Evolutionary conservation across 92 coral and sea anemone species (phyloP).

Genomic region (Palythoa heliodiscus): DNA sequence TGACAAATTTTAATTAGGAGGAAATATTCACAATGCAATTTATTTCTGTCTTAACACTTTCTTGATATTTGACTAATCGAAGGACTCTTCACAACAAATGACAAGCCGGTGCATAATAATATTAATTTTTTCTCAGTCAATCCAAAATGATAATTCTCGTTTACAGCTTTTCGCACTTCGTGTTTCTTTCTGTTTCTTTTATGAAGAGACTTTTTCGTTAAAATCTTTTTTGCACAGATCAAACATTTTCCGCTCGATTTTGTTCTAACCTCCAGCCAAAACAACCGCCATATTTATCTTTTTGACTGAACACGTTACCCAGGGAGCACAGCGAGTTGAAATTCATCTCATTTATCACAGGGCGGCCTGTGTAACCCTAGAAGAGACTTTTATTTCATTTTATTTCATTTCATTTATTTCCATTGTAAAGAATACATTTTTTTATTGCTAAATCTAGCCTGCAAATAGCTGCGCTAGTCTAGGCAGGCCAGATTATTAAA

Average conservation of each 20-base stretch:
- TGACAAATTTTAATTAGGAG: not conserved
- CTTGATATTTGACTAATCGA: constrained; percentile 27
- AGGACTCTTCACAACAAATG: not conserved
- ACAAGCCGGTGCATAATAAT: not conserved
- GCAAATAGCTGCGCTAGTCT: too few species aligned
- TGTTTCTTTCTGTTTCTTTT: constrained; percentile 14
- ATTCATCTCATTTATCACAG: not conserved
- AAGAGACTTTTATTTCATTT: too few species aligned
- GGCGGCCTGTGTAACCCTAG: not conserved
- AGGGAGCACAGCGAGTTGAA: constrained; percentile 28
- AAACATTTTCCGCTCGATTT: constrained; percentile 17
- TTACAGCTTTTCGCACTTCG: not conserved
- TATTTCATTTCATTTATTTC: too few species aligned
- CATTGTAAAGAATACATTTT: too few species aligned
- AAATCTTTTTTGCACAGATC: not conserved
- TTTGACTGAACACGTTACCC: not conserved
- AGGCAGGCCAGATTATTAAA: too few species aligned
- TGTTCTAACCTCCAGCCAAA: constrained; percentile 40
- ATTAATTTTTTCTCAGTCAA: not conserved
- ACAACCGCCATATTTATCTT: constrained; percentile 40
- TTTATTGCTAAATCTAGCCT: too few species aligned
- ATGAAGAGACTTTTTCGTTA: not conserved
- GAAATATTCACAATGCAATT: not conserved
- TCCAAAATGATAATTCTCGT: not conserved
- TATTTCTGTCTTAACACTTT: constrained; percentile 1